Percentiles rank a stretch among this genome's conserved stretches.
These are phyloP conservation scores for Parotocinclus haroldoi DNA, from an alignment of 2,797 vertebrate genomes.

Conservation along the genomic window DNA sequence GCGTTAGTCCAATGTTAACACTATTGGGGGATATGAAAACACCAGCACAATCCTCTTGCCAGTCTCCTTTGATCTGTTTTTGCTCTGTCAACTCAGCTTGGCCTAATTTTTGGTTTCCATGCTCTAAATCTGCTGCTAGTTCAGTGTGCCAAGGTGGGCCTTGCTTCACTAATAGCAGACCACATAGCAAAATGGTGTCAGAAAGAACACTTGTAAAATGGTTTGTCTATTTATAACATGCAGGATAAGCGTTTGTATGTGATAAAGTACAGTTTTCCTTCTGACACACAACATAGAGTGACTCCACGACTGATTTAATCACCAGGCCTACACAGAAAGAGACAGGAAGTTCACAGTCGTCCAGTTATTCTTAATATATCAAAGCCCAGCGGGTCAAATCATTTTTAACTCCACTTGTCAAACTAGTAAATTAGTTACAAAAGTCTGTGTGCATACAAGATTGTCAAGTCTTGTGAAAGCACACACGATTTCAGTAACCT, in stretches of 20 bases:
- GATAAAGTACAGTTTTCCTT: too few species aligned
- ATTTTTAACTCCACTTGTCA: slow-evolving; percentile 47
- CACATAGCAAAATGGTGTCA: slow-evolving; percentile 14
- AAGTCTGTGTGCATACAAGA: slow-evolving; percentile 67
- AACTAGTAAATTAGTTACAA: slow-evolving; percentile 62
- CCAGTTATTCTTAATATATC: slow-evolving; percentile 28
- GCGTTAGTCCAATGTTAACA: not conserved
- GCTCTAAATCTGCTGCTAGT: slow-evolving; percentile 34
- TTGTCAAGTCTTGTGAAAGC: slow-evolving; percentile 43
- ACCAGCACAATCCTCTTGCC: slow-evolving; percentile 11
- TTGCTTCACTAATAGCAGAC: slow-evolving; percentile 26
- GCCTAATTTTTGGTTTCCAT: slow-evolving; percentile 37
- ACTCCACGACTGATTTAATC: not conserved
- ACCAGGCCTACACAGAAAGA: slow-evolving; percentile 13
- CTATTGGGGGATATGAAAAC: not conserved
- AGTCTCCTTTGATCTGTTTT: slow-evolving; percentile 27
- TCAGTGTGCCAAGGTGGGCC: slow-evolving; percentile 31
- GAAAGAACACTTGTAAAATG: not conserved
- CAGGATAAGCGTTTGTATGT: not conserved
- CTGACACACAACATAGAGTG: not conserved
- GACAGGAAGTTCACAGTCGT: slow-evolving; percentile 4
- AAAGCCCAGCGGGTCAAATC: slow-evolving; percentile 45
- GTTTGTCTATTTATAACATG: not conserved
- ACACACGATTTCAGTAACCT: slow-evolving; percentile 64
- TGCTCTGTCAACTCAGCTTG: slow-evolving; percentile 26